Base-by-base conservation (phyloP, 2,113 vertebrate species). In the Noctilio leporinus region DNA sequence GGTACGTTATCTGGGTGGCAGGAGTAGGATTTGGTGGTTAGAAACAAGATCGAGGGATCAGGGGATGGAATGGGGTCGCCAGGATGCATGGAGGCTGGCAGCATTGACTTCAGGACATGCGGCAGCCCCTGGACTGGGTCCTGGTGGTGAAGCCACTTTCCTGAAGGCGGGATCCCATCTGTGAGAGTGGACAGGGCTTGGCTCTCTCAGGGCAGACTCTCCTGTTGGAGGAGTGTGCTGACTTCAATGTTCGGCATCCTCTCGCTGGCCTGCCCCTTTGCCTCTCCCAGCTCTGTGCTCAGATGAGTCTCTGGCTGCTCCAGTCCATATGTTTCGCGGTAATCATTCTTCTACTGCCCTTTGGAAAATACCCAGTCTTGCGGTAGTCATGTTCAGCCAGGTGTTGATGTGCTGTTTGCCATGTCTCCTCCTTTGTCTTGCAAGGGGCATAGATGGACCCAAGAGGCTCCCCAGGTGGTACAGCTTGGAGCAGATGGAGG, bases 261-360 rank as follows among this genome's bases (percentile, higher is more conserved):
- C n/a, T 51, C 4, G 0, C 4, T 24, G 53, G n/a, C 57, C 7
- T 20, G 28, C 12, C 24, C 12, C 22, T 26, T 59, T 35, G 3
- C 59, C 64, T 75, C 64, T 43, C 51, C 62, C 38, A 75, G 45
- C 67, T 57, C 3, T 40, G 10, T 5, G 65, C 86, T 86, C 43
- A 20, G 59, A 16, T 33, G 47, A 35, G 11, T 49, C 45, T 57
- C 11, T 59, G 35, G 38, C 55, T 77, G 72, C 69, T 49, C n/a
- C n/a, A 3, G 5, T 24, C 64, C 78, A 17, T 14, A 15, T 0
- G 9, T 45, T 26, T 45, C 0, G 2, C 57, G 55, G n/a, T 26
- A 15, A 22, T 35, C n/a, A 0, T 55, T 30, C 65, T 24, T 0
- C 30, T 43, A 1, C 30, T 81, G 11, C 17, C 17, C 38, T 51